Base-by-base conservation (phyloP, 2,113 vertebrate species). In the Grus americana region DNA sequence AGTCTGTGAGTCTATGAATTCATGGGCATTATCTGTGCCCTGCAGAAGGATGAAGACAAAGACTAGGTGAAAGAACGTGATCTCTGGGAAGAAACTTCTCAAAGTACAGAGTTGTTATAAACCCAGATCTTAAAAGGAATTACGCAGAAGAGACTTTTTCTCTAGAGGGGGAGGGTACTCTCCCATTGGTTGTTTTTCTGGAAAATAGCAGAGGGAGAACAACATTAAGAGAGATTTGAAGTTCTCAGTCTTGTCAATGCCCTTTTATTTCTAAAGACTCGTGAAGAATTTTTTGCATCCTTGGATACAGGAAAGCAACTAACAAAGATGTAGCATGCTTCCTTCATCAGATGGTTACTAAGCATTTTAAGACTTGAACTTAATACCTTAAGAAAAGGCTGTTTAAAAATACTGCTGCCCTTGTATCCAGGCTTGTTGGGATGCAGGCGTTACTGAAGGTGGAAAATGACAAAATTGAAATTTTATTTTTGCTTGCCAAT, bases 281-380 rank as follows among this genome's bases (percentile, higher is more conserved):
- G 24, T 18, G 62, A 71, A 86, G 63, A 83, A 13, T 91, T 70
- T 76, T 96, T 96, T 94, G 49, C 66, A 44, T 76, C 71, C 82
- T 86, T 91, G 72, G 54, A 54, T 75, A 76, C 59, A 70, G 38
- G 67, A 85, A 88, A 66, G 50, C 36, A 68, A 61, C 52, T 85
- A 67, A 78, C 61, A 95, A 88, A 93, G 68, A 82, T 29, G 57
- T 34, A 38, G 27, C 0, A 0, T 66, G 40, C 24, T 88, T 85
- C 38, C 54, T 93, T 86, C 66, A 73, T 88, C 66, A 62, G 50
- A 65, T 0, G 0, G 46, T 90, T 95, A 85, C 57, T 44, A 89
- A 79, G 66, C 78, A 83, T 90, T 95, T 91, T 79, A 91, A 79
- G 73, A 61, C 34, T 89, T 87, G 47, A 87, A 85, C 38, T 94